These are phyloP conservation scores for Nannospalax galili DNA, from an alignment of 2,113 vertebrate genomes.

Conservation along the genomic window DNA sequence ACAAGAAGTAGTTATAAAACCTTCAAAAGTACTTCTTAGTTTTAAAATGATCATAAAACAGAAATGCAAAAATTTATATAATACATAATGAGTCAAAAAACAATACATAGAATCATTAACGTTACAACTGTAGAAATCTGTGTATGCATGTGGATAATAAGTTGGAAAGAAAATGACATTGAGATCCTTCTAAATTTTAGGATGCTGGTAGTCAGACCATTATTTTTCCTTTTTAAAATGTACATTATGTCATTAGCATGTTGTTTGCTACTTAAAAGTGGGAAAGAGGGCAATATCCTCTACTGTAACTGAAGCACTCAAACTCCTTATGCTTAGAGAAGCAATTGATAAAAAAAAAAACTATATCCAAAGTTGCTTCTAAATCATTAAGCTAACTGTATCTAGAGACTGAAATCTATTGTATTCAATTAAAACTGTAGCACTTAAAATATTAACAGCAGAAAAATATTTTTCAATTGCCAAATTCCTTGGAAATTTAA, in stretches of 20 bases:
- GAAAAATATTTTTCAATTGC: neutral
- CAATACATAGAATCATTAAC: neutral
- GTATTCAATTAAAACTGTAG: neutral
- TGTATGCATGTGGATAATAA: neutral
- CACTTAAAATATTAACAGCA: conserved; percentile 42
- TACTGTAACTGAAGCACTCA: conserved; percentile 19
- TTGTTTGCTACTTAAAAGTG: neutral
- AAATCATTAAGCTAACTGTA: conserved; percentile 30
- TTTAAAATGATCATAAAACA: neutral
- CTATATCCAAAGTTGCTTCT: conserved; percentile 24
- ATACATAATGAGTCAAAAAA: conserved; percentile 23
- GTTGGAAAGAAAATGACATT: neutral
- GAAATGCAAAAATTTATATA: neutral
- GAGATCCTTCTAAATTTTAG: conserved; percentile 39
- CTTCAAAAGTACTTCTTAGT: neutral
- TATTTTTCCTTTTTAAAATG: conserved; percentile 24
- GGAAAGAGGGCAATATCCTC: neutral
- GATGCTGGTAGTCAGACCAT: neutral
- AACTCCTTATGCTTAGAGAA: conserved; percentile 20
- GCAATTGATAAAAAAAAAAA: conserved; percentile 9
- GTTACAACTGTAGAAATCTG: neutral
- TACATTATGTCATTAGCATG: neutral
- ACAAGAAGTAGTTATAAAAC: neutral
- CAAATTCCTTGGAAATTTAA: conserved; percentile 6
- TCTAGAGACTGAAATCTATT: neutral